These are phyloP conservation scores for Heliconius hewitsoni DNA, from an alignment of 1,140 invertebrate species.

Conservation along the genomic window DNA sequence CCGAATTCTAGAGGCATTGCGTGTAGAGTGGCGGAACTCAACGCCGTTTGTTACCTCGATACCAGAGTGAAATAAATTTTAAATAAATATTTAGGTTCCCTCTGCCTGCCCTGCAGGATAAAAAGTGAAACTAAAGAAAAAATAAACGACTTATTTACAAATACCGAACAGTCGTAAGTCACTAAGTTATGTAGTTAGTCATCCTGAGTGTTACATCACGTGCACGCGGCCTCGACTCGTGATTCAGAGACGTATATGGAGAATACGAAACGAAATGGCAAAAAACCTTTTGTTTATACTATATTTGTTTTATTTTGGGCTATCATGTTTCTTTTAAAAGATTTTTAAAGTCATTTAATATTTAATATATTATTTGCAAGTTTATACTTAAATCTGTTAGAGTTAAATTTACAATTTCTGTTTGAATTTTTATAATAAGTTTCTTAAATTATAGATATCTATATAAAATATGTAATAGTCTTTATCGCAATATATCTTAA, in stretches of 20 bases:
- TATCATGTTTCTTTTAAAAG: conserved; percentile 19
- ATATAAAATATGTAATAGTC: neutral
- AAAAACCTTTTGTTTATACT: conserved; percentile 31
- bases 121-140: too few species aligned
- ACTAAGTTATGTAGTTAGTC: conserved; percentile 33
- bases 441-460: too few species aligned
- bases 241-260: conserved; percentile 41
- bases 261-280: conserved; percentile 43
- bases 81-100: too few species aligned
- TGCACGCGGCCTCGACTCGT: conserved; percentile 37
- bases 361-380: neutral
- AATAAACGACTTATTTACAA: conserved; percentile 4
- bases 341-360: neutral
- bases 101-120: too few species aligned
- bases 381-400: neutral
- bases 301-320: conserved; percentile 12
- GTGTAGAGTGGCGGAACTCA: too few species aligned
- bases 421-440: neutral
- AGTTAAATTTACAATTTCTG: neutral
- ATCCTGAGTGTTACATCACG: conserved; percentile 46
- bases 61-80: too few species aligned
- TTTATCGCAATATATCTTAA: too few species aligned
- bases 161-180: conserved; percentile 6
- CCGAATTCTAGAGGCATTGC: too few species aligned
- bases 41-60: too few species aligned